Evolutionary conservation across 2,113 vertebrate species (phyloP).

Genomic region (Setophaga coronata): DNA sequence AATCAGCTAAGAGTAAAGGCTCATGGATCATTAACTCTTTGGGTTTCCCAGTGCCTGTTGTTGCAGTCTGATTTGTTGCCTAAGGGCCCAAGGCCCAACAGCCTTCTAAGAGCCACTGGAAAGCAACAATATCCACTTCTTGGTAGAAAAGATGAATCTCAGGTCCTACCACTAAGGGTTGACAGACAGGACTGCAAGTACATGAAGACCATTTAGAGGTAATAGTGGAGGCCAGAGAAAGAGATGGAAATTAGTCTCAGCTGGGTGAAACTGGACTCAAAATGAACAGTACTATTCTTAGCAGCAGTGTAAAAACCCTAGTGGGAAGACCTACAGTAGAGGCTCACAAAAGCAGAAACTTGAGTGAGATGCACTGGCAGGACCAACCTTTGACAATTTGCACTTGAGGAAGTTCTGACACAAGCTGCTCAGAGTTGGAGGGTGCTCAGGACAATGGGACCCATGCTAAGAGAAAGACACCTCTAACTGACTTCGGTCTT

Average conservation of each 20-base stretch:
- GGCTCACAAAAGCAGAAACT: not conserved
- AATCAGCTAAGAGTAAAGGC: not conserved
- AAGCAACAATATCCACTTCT: not conserved
- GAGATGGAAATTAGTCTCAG: not conserved
- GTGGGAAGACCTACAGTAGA: not conserved
- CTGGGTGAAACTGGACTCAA: not conserved
- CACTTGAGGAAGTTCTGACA: not conserved
- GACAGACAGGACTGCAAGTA: not conserved
- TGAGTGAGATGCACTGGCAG: not conserved
- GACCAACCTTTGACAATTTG: not conserved
- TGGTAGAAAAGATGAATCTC: not conserved
- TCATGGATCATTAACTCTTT: not conserved
- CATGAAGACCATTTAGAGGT: not conserved
- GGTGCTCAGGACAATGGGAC: not conserved
- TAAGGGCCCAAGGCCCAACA: not conserved
- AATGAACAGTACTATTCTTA: not conserved
- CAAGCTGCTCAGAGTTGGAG: accelerated
- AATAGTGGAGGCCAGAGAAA: not conserved
- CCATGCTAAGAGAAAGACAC: not conserved
- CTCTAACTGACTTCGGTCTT: not conserved
- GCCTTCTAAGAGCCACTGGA: not conserved
- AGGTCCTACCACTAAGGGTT: not conserved
- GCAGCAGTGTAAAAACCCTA: not conserved
- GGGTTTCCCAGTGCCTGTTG: not conserved
- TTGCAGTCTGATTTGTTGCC: accelerated